Evolutionary conservation across 2,113 vertebrate genomes (phyloP).

Genomic region (Morone saxatilis): DNA sequence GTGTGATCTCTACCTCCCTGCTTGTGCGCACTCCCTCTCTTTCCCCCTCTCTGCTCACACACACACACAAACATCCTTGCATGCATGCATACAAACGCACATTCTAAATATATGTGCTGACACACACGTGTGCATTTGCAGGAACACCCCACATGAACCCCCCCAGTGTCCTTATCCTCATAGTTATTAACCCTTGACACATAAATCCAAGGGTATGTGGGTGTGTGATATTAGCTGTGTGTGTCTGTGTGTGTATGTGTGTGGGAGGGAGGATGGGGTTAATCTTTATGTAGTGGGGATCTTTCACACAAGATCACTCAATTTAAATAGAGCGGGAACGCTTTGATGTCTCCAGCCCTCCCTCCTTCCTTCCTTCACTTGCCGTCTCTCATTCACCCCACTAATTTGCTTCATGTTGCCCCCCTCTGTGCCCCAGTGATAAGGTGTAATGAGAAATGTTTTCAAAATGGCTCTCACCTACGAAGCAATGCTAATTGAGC

Average conservation of each 20-base stretch:
- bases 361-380: conserved; percentile 41
- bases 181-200: conserved; percentile 79
- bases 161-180: conserved; percentile 53
- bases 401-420: conserved; percentile 73
- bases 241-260: conserved; percentile 37
- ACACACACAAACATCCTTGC: conserved; percentile 5
- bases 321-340: conserved; percentile 76
- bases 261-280: conserved; percentile 64
- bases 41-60: neutral
- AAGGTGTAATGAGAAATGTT: conserved; percentile 83
- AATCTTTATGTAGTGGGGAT: conserved; percentile 80
- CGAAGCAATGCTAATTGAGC: conserved; percentile 66
- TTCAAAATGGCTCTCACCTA: conserved; percentile 72
- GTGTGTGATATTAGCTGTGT: conserved; percentile 71
- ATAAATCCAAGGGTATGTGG: conserved; percentile 70
- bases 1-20: conserved; percentile 43
- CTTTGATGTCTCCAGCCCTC: conserved; percentile 78
- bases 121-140: conserved; percentile 28
- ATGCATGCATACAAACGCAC: neutral
- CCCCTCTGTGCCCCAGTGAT: conserved; percentile 72
- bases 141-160: conserved; percentile 20
- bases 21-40: neutral
- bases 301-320: conserved; percentile 78
- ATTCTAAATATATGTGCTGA: conserved; percentile 6
- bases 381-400: conserved; percentile 60